Conservation (phyloP, 2,797 vertebrate species). For the Hoplostethus mediterraneus region DNA sequence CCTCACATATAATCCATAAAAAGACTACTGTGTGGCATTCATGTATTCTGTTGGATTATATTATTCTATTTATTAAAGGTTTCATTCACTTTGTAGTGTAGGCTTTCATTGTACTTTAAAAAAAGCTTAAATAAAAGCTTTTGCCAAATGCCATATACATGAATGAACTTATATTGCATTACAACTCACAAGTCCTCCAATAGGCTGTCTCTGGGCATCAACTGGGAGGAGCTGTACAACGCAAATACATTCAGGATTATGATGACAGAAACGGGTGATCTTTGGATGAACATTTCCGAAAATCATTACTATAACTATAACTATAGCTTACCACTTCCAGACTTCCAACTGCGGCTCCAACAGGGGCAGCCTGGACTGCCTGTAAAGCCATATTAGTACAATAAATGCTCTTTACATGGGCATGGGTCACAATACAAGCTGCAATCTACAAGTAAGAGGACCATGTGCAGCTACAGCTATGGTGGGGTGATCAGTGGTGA, state of each 20-base stretch:
- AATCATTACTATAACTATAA: background rate
- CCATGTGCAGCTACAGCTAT: constrained; percentile 2
- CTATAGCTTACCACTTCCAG: constrained; percentile 62
- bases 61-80: background rate
- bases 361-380: constrained; percentile 59
- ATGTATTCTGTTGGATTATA: background rate
- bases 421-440: background rate
- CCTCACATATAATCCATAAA: background rate
- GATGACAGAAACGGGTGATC: background rate
- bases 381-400: constrained; percentile 17
- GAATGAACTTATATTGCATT: background rate
- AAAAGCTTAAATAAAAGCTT: background rate
- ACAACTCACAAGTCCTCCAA: constrained; percentile 64
- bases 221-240: constrained; percentile 65
- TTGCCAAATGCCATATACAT: background rate
- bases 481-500: constrained; percentile 18
- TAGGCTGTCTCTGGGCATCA: constrained; percentile 27
- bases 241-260: constrained; percentile 15
- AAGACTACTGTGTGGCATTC: background rate
- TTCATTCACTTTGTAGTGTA: background rate
- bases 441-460: background rate
- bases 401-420: background rate
- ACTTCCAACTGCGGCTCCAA: constrained; percentile 43
- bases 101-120: background rate
- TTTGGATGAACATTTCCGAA: background rate